Conservation (phyloP, 2,888 invertebrate species). For the Dermolepida albohirtum region DNA sequence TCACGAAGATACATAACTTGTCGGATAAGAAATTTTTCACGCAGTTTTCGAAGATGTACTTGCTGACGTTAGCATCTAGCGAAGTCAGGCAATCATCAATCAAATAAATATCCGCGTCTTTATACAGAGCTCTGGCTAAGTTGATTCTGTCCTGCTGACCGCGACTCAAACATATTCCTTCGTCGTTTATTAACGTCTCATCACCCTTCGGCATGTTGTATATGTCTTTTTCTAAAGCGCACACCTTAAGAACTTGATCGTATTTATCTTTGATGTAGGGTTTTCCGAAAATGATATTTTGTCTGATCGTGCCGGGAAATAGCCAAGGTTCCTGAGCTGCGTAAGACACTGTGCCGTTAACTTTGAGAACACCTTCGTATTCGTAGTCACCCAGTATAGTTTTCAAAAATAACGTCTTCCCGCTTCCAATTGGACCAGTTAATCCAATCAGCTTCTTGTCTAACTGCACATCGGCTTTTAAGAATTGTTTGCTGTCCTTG, state of each 20-base stretch:
- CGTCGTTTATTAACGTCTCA: conserved; percentile 81
- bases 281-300: conserved; percentile 83
- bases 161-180: conserved; percentile 84
- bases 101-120: conserved; percentile 80
- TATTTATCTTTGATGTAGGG: conserved; percentile 70
- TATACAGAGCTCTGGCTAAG: conserved; percentile 80
- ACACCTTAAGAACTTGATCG: conserved; percentile 72
- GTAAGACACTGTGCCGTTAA: conserved; percentile 69
- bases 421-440: conserved; percentile 75
- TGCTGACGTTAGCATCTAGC: conserved; percentile 80
- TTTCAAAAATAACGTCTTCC: conserved; percentile 69
- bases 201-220: conserved; percentile 80
- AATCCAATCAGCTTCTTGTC: conserved; percentile 66
- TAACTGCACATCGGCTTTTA: conserved; percentile 63
- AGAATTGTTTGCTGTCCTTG: conserved; percentile 58
- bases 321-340: conserved; percentile 75
- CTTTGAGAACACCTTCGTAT: conserved; percentile 60
- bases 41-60: conserved; percentile 76
- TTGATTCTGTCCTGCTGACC: conserved; percentile 86
- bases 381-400: conserved; percentile 63
- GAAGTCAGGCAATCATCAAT: conserved; percentile 85
- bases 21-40: conserved; percentile 55
- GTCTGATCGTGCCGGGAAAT: conserved; percentile 72
- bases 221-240: conserved; percentile 76
- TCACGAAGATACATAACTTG: conserved; percentile 56